Conservation (phyloP, 2,888 invertebrate genomes). For the Sarcophaga rosellei region DNA sequence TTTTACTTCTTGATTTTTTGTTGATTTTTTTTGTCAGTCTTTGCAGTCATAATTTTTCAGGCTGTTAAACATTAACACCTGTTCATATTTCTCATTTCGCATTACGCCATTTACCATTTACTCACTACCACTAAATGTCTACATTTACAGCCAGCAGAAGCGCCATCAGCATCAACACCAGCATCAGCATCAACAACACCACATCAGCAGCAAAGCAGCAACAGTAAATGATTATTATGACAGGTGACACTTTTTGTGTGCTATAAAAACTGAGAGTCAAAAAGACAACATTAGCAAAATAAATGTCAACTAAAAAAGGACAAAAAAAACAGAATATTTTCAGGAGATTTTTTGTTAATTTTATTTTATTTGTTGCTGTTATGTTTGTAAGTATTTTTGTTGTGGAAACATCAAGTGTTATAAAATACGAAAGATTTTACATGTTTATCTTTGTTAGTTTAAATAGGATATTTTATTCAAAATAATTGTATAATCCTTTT, state of each 20-base stretch:
- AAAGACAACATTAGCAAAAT: neutral
- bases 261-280: neutral
- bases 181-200: neutral
- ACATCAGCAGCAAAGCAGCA: neutral
- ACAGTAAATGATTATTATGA: conserved; percentile 52
- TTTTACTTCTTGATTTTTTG: conserved; percentile 1
- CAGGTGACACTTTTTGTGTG: conserved; percentile 45
- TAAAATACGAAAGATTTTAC: neutral
- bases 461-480: neutral
- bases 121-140: neutral
- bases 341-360: neutral
- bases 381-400: neutral
- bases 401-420: neutral
- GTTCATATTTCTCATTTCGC: conserved; percentile 45
- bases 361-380: conserved; percentile 1
- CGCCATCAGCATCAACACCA: neutral
- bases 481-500: neutral
- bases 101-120: neutral
- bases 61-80: conserved; percentile 66
- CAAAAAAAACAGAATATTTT: neutral
- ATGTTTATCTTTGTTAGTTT: neutral
- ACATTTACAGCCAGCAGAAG: neutral
- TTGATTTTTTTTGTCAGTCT: conserved; percentile 18
- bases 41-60: conserved; percentile 49
- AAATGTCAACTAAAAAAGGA: neutral